Base-by-base conservation (phyloP, 1,140 invertebrate species). In the Bombus turneri region DNA sequence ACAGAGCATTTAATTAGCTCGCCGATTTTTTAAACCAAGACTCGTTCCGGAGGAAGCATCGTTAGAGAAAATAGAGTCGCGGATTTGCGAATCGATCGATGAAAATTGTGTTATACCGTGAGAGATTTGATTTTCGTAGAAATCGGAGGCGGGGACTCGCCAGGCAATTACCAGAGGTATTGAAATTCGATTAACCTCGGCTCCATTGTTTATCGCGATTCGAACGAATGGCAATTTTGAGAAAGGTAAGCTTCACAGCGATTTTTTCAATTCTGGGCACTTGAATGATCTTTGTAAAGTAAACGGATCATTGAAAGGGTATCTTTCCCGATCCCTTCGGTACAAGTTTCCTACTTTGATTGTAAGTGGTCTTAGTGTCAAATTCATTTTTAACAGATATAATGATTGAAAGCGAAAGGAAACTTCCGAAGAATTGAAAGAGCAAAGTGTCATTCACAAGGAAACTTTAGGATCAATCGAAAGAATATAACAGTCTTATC, bases 1-100 rank as follows among this genome's bases (percentile, higher is more conserved):
- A 71, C 64, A 6, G 39, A 15, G 66, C n/a, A 25, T 4, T 69
- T 83, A 69, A 75, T 75, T 83, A 71, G 53, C 34, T 43, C 22
- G 28, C 28, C 64, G 39, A 47, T 72, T 71, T 84, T 79, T 72
- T 43, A 53, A 53, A 53, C 6, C 47, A 53, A 53, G 18, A 53
- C 18, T 47, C 47, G 15, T 18, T 47, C 5, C 22, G 1, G 47
- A 3, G 28, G 31, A 43, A 10, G 22, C 12, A 25, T 39, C 62
- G 64, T 71, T 78, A 22, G 9, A 37, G 69, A 28, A 73, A 39
- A 57, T 41, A 12, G 43, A 41, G 47, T 8, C 15, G 4, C 34
- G 47, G 34, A n/a, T 57, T 9, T 10, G 15, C 9, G 34, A 34
- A 53, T 34, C 66, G 64, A 81, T 81, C 78, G 43, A 57, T 39